Evolutionary conservation across 2,113 vertebrate genomes (phyloP).

Genomic region (Pteronura brasiliensis): DNA sequence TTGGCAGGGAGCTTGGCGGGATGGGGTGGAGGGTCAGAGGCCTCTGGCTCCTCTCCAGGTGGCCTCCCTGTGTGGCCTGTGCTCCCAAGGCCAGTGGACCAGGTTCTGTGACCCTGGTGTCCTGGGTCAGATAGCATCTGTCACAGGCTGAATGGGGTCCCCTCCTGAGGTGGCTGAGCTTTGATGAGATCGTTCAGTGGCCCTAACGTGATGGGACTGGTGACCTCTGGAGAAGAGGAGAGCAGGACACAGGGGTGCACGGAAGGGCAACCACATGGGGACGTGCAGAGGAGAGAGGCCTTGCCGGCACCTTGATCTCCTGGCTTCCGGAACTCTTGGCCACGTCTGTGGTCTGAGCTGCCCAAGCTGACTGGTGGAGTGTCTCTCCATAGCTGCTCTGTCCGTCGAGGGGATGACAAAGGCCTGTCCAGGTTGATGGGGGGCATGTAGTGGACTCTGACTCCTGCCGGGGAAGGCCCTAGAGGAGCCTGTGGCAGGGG

Average conservation of each 20-base stretch:
- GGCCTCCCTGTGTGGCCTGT: fast-evolving
- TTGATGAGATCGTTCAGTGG: not conserved
- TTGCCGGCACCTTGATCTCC: too few species aligned
- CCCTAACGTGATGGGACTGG: not conserved
- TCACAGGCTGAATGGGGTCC: fast-evolving
- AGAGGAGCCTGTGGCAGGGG: not conserved
- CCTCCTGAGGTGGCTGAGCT: not conserved
- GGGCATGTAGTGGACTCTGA: not conserved
- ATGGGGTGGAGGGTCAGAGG: fast-evolving
- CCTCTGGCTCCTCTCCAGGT: not conserved
- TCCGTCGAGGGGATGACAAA: fast-evolving
- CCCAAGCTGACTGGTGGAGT: fast-evolving
- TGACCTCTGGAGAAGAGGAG: not conserved
- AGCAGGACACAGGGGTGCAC: not conserved
- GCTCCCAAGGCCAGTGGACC: fast-evolving
- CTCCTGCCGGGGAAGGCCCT: not conserved
- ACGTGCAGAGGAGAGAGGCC: not conserved
- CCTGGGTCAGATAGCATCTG: fast-evolving
- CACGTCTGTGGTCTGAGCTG: fast-evolving
- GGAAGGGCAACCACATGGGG: fast-evolving
- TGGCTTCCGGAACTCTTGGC: not conserved
- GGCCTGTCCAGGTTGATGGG: not conserved
- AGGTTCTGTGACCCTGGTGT: not conserved
- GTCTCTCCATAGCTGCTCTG: fast-evolving
- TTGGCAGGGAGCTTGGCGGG: not conserved